Percentiles rank a stretch among this genome's conserved stretches.
Conservation (phyloP, 1,140 invertebrate genomes). For the Micrasema minimum region DNA sequence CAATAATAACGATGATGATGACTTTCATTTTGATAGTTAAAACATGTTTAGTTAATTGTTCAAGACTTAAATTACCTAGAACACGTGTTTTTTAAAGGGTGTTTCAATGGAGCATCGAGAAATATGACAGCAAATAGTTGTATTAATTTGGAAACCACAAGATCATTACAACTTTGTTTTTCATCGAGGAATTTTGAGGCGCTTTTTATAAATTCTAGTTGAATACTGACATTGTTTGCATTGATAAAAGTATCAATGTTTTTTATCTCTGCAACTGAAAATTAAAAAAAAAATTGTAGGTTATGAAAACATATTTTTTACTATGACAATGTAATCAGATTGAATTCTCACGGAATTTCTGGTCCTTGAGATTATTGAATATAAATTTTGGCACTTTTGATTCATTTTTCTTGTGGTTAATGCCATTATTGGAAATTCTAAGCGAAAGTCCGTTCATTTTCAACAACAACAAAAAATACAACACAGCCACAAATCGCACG, state of each 20-base stretch:
- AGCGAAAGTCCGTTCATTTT: constrained; percentile 45
- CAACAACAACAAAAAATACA: no score
- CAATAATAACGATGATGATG: no score
- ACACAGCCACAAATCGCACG: no score
- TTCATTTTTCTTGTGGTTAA: constrained; percentile 28
- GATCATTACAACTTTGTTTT: neutral
- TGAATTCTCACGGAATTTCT: constrained; percentile 34
- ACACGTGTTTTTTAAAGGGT: constrained; percentile 46
- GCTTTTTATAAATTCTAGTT: constrained; percentile 45
- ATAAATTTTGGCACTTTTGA: constrained; percentile 16
- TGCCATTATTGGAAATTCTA: constrained; percentile 33
- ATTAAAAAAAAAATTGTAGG: neutral
- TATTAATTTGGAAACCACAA: neutral
- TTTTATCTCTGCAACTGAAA: constrained; percentile 26
- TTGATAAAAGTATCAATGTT: constrained; percentile 37
- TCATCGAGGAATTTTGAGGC: constrained; percentile 18
- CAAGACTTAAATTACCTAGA: constrained; percentile 12
- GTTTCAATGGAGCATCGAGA: constrained; percentile 49
- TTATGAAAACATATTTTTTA: neutral
- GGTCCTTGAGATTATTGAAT: neutral
- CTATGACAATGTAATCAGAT: neutral
- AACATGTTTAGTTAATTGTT: no score
- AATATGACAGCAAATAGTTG: constrained; percentile 44
- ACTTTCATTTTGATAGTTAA: no score
- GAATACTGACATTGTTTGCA: constrained; percentile 27